Base-by-base conservation (phyloP, 2,113 vertebrate species). In the Orthonyx spaldingii region DNA sequence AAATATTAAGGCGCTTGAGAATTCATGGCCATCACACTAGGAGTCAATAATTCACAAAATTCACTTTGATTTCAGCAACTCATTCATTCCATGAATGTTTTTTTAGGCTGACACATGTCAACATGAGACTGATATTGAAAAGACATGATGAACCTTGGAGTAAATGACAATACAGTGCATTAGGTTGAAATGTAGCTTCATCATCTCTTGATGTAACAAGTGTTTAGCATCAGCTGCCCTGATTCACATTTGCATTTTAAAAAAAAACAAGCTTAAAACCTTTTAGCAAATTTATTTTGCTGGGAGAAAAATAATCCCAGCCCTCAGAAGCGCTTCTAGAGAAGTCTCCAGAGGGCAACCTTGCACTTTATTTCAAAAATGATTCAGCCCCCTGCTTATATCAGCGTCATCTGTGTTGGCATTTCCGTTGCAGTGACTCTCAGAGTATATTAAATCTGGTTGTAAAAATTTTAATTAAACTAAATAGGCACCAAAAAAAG, bases 311-410 rank as follows among this genome's bases (percentile, higher is more conserved):
- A 61, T 77, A 11, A 14, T 30, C 18, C 11, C 16, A 32, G 20
- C 13, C 59, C 28, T 49, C 7, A 2, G 55, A 68, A 71, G 65
- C 46, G 33, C 49, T 78, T 66, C 50, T 39, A 19, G 20, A 55
- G 33, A 39, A 91, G 59, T 90, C 97, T 83, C 93, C 94, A 97
- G 96, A 81, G 93, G 96, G 95, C 96, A 96, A 82, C 78, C 88
- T 94, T 96, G 93, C 64, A 93, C 95, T 94, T 94, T 23, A 1
- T 78, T 91, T 90, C 42, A 26, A 66, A 87, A 93, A 44, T 50
- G 0, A 83, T 79, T 94, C 87, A 84, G 63, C 11, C 32, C 32
- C 10, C n/a, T 42, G 32, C 32, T 70, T 56, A 10, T 3, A 35
- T 41, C 52, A 30, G 37, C 4, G 1, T 72, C 75, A 55, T 84